phyloP scores from a whole-genome alignment of 1,140 invertebrate genomes.

The Drosophila albomicans region DNA sequence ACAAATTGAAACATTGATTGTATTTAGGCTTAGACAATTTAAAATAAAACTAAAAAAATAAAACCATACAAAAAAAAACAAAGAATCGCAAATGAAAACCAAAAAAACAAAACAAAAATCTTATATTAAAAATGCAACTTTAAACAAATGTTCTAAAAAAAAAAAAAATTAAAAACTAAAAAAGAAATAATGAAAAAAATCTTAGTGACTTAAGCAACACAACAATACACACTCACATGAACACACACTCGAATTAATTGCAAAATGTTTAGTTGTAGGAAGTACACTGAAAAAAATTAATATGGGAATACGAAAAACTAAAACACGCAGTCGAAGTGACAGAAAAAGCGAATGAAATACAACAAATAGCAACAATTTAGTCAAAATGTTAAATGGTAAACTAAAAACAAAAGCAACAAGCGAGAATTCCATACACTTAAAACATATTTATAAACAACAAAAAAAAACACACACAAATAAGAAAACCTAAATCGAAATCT shows the following conservation, averaged over 20 bases:
- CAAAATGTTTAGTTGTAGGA: constrained; percentile 77
- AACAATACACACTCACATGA: constrained; percentile 38
- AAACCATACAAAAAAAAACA: constrained; percentile 26
- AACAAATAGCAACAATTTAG: constrained; percentile 76
- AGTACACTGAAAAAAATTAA: constrained; percentile 69
- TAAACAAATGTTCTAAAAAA: constrained; percentile 54
- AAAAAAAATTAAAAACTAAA: constrained; percentile 27
- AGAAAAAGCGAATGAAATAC: constrained; percentile 31
- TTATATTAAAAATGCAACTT: constrained; percentile 53
- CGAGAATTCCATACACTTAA: constrained; percentile 37
- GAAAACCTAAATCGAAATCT: constrained; percentile 37
- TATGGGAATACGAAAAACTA: constrained; percentile 40
- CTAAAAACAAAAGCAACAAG: constrained; percentile 35
- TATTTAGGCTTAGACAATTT: constrained; percentile 78
- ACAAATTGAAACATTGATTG: constrained; percentile 74
- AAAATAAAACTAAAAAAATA: constrained; percentile 52
- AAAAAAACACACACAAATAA: constrained; percentile 25
- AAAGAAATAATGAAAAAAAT: constrained; percentile 50
- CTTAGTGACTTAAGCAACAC: constrained; percentile 73
- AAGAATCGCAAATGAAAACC: constrained; percentile 42
- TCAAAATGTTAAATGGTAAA: constrained; percentile 80
- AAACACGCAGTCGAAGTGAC: constrained; percentile 30
- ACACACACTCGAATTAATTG: constrained; percentile 59
- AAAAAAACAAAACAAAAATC: constrained; percentile 38
- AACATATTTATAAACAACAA: constrained; percentile 22